Percentiles rank a stretch among this genome's conserved stretches.
These are phyloP conservation scores for Eupithecia subumbrata DNA, from an alignment of 2,888 invertebrate species.

Conservation along the genomic window DNA sequence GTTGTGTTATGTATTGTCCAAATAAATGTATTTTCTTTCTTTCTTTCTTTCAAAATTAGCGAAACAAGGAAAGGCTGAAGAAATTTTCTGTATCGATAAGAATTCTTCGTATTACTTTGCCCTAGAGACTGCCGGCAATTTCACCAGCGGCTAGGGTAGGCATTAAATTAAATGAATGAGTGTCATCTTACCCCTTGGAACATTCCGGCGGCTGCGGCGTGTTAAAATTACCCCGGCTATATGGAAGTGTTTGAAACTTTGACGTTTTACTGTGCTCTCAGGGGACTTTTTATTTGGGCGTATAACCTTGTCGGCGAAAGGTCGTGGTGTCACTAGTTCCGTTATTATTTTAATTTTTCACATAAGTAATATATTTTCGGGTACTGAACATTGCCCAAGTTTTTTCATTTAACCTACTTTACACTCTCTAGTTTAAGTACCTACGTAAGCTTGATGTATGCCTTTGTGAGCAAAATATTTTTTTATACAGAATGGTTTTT, in stretches of 20 bases:
- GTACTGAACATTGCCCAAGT: no score
- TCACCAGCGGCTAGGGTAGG: conserved; percentile 43
- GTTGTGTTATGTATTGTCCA: no score
- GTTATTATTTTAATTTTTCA: not conserved
- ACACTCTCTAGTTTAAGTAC: no score
- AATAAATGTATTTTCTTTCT: no score
- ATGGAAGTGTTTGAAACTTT: conserved; percentile 12
- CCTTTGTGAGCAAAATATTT: no score
- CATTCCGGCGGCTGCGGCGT: conserved; percentile 30
- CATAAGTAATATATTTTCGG: no score
- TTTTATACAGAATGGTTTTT: no score
- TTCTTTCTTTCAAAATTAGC: conserved; percentile 40
- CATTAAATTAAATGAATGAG: conserved; percentile 52
- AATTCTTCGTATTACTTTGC: conserved; percentile 43
- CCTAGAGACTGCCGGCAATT: conserved; percentile 48
- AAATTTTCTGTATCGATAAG: conserved; percentile 50
- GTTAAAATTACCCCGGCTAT: conserved; percentile 20
- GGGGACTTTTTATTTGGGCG: conserved; percentile 4
- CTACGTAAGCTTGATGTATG: no score
- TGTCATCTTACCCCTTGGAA: conserved; percentile 35
- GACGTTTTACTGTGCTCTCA: conserved; percentile 9
- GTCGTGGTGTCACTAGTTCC: not conserved
- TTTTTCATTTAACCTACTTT: no score
- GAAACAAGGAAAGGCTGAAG: conserved; percentile 37
- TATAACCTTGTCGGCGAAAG: not conserved